Evolutionary conservation across 2,888 invertebrate species (phyloP), one percentile per base, ranked within the genome.

Genomic region (Cataglyphis albicans): DNA sequence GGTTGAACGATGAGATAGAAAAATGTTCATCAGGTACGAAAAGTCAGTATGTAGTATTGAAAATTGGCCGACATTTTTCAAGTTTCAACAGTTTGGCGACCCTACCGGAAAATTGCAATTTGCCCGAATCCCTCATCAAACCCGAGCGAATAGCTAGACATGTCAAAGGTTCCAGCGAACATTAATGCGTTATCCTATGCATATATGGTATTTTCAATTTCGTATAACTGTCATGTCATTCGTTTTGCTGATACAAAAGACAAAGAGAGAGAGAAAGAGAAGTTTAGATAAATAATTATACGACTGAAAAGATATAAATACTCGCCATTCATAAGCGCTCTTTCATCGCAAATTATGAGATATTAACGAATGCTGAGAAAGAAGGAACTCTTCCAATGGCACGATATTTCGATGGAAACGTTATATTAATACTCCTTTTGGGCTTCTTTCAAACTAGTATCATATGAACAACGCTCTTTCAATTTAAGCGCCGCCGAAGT

Each of bases 1-100:
- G 35, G 38, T 57, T 61, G 80, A 84, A 81, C 75, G 70, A 83
- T 67, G 75, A 48, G 78, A 73, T 82, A 68, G 84, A 87, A 86
- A 88, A 86, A 84, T 86, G 84, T 80, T 86, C 87, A 85, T 87
- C 82, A 83, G 73, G 87, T 75, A 73, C 81, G 82, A 70, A 83
- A 87, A 83, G 84, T 87, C 81, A 81, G 82, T 81, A 85, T 76
- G 72, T 74, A 68, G 67, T 55, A 48, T 57, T 41, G 81, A 74
- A 84, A 87, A 89, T 89, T 89, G 86, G 90, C 81, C 85, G 85
- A 85, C 86, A 84, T 88, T 89, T 89, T 88, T 89, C 88, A 86
- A 83, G 82, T 85, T 86, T 86, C 84, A 89, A 83, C 84, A 76
- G 68, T 74, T 48, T 41, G 72, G 74, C 44, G 72, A 80, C 68